Percentiles rank a stretch among this genome's conserved stretches.
These are phyloP conservation scores for Dryococelus australis DNA, from an alignment of 2,888 invertebrate genomes.

Conservation along the genomic window DNA sequence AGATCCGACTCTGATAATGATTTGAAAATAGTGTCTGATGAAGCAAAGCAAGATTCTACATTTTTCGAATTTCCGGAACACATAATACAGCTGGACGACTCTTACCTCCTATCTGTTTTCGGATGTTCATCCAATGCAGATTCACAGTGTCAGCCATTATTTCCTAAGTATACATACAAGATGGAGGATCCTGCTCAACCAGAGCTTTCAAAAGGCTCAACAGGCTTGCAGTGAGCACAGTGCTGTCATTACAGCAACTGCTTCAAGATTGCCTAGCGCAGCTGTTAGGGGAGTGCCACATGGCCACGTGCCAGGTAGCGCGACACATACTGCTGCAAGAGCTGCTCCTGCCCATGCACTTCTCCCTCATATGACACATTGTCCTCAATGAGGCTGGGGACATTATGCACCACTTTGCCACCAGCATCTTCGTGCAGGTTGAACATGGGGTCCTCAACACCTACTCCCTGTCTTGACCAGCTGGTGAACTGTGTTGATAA, in stretches of 20 bases:
- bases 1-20: not conserved
- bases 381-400: slow-evolving; percentile 64
- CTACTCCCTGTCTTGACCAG: slow-evolving; percentile 47
- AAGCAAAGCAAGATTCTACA: not conserved
- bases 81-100: not conserved
- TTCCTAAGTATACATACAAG: not conserved
- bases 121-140: not conserved
- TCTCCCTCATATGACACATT: slow-evolving; percentile 61
- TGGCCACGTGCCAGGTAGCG: slow-evolving; percentile 60
- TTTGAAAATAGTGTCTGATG: not conserved
- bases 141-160: not conserved
- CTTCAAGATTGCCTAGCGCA: slow-evolving; percentile 57
- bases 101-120: not conserved
- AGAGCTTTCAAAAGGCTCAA: not conserved
- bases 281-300: slow-evolving; percentile 58
- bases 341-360: slow-evolving; percentile 59
- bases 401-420: slow-evolving; percentile 62
- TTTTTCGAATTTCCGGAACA: not conserved
- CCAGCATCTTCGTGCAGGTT: slow-evolving; percentile 61
- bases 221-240: slow-evolving; percentile 49
- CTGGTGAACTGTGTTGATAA: slow-evolving; percentile 60
- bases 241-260: slow-evolving; percentile 59
- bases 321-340: slow-evolving; percentile 61
- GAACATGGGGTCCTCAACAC: not conserved
- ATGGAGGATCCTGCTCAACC: not conserved